These are phyloP conservation scores for Chlorops oryzae DNA, from an alignment of 1,140 invertebrate species.

Conservation along the genomic window DNA sequence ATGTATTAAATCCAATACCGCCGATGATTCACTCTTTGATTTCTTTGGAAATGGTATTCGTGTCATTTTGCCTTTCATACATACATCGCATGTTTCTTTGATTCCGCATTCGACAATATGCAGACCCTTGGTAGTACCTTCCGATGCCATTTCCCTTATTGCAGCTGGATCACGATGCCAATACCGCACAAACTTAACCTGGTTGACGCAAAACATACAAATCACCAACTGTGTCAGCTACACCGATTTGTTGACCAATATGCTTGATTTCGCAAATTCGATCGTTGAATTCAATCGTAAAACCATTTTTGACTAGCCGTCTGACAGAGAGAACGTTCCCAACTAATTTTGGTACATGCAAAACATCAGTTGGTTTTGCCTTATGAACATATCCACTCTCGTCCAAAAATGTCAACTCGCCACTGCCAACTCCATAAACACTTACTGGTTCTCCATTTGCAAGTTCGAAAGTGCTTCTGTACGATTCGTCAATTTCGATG, in stretches of 20 bases:
- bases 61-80: constrained; percentile 23
- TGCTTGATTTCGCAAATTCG: background rate
- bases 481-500: constrained; percentile 1
- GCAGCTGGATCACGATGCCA: constrained; percentile 10
- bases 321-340: constrained; percentile 1
- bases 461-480: background rate
- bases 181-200: background rate
- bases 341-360: background rate
- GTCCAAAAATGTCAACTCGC: background rate
- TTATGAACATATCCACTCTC: background rate
- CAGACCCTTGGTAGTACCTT: constrained; percentile 37
- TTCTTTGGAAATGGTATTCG: too few relatives aligned
- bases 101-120: constrained; percentile 31
- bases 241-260: background rate
- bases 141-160: background rate
- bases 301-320: background rate
- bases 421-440: background rate
- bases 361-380: background rate
- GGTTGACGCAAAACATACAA: constrained; percentile 2
- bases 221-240: constrained; percentile 2
- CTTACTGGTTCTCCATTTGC: background rate
- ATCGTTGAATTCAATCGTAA: background rate
- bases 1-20: too few relatives aligned
- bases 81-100: constrained; percentile 25
- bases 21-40: too few relatives aligned